These are phyloP conservation scores for Ormyrus rosae DNA, from an alignment of 2,888 invertebrate species.

Conservation along the genomic window DNA sequence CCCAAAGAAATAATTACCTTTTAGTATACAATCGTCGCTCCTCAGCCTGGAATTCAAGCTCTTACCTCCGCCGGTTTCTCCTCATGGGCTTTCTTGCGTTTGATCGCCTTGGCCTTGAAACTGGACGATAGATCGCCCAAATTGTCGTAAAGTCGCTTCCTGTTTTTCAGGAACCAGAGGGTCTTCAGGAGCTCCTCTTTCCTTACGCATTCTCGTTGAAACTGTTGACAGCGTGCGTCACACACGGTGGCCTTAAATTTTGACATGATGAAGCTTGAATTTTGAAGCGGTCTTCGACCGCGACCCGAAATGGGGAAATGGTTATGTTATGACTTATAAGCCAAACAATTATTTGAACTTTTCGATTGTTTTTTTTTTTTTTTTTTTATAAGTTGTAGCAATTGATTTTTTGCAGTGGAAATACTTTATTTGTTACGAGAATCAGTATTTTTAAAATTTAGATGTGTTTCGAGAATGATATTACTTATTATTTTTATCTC, in stretches of 20 bases:
- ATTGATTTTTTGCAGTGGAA: no score
- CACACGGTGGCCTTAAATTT: conserved; percentile 59
- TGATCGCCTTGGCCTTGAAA: conserved; percentile 51
- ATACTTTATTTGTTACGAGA: no score
- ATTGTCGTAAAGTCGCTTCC: conserved; percentile 65
- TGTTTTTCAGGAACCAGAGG: conserved; percentile 69
- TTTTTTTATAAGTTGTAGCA: not conserved
- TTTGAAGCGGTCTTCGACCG: not conserved
- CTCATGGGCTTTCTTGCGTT: conserved; percentile 19
- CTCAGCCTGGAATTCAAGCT: no score
- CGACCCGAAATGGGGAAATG: not conserved
- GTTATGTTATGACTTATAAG: not conserved
- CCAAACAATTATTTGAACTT: not conserved
- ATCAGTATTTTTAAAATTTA: no score
- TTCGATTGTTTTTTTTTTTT: conserved; percentile 35
- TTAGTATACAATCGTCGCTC: not conserved
- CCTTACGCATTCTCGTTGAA: conserved; percentile 62
- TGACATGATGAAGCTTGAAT: conserved; percentile 57
- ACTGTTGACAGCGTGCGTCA: conserved; percentile 68
- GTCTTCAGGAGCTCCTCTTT: conserved; percentile 65
- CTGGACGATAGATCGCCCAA: not conserved
- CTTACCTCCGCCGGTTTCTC: no score
- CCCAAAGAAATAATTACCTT: not conserved
- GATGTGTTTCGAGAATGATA: no score
- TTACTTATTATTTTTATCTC: no score